phyloP scores from a whole-genome alignment of 2,888 invertebrate genomes.

The Agonopterix subpropinquella region DNA sequence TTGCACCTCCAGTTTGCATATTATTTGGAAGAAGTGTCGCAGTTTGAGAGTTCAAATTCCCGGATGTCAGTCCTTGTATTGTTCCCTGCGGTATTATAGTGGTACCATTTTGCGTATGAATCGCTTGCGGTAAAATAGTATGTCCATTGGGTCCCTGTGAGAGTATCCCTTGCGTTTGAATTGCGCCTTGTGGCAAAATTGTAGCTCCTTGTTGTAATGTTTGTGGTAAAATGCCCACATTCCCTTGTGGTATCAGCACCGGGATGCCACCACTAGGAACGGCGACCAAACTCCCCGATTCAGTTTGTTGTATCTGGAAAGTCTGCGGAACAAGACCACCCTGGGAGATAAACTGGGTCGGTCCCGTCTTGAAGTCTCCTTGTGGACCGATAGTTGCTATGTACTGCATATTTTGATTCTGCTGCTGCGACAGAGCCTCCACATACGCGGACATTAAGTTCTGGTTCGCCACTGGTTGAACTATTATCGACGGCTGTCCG shows the following conservation, averaged over 20 bases:
- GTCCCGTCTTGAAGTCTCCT: conserved; percentile 71
- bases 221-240: conserved; percentile 69
- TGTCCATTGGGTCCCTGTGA: conserved; percentile 75
- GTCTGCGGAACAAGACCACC: conserved; percentile 74
- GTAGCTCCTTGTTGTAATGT: conserved; percentile 71
- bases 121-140: conserved; percentile 77
- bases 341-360: conserved; percentile 74
- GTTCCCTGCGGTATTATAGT: conserved; percentile 78
- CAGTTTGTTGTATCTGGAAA: conserved; percentile 77
- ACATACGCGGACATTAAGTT: conserved; percentile 79
- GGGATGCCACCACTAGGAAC: conserved; percentile 77
- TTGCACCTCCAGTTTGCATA: conserved; percentile 54
- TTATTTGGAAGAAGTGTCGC: conserved; percentile 58
- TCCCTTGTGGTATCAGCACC: conserved; percentile 69
- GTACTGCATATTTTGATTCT: conserved; percentile 84
- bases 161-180: conserved; percentile 68
- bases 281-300: conserved; percentile 76
- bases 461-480: conserved; percentile 79
- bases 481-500: conserved; percentile 79
- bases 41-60: conserved; percentile 56
- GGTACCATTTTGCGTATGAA: conserved; percentile 75
- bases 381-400: conserved; percentile 82
- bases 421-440: conserved; percentile 81
- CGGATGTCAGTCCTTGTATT: conserved; percentile 55
- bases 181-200: conserved; percentile 75